These are phyloP conservation scores for Sebastes iracundus DNA, from an alignment of 2,797 vertebrate species.

Conservation along the genomic window DNA sequence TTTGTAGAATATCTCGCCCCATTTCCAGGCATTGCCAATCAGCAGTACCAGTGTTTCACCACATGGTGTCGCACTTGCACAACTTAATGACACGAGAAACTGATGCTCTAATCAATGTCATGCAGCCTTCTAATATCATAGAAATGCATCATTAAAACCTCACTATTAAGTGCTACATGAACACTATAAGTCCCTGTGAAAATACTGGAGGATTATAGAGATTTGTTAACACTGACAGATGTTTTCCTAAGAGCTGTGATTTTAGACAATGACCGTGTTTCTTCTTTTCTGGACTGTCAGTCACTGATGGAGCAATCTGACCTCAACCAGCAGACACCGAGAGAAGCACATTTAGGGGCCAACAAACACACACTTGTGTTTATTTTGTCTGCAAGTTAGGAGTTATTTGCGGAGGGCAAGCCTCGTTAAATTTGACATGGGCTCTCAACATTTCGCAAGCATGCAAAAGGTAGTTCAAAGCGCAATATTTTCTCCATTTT, in stretches of 20 bases:
- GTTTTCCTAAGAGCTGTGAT: slow-evolving; percentile 31
- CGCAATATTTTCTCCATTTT: slow-evolving; percentile 48
- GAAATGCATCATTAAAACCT: background rate
- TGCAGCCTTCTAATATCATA: slow-evolving; percentile 2
- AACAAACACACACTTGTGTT: slow-evolving; percentile 77
- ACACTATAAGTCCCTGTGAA: slow-evolving; percentile 16
- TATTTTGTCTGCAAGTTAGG: slow-evolving; percentile 75
- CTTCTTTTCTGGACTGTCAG: slow-evolving; percentile 21
- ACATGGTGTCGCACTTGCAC: slow-evolving; percentile 68
- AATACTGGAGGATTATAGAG: slow-evolving; percentile 49
- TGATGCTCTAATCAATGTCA: slow-evolving; percentile 9
- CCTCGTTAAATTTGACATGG: slow-evolving; percentile 82
- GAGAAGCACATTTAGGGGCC: slow-evolving; percentile 49
- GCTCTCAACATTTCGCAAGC: slow-evolving; percentile 85
- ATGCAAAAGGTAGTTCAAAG: slow-evolving; percentile 81
- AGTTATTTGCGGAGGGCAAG: slow-evolving; percentile 80
- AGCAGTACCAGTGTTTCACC: slow-evolving; percentile 13
- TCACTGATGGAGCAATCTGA: slow-evolving; percentile 48
- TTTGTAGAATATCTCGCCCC: background rate
- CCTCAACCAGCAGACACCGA: slow-evolving; percentile 44
- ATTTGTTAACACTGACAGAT: slow-evolving; percentile 49
- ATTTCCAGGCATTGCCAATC: background rate
- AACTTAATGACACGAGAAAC: background rate
- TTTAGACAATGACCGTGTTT: background rate
- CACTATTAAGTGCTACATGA: slow-evolving; percentile 16